These are phyloP conservation scores for Drosophila vallismaia DNA, from an alignment of 2,888 invertebrate genomes.

Conservation along the genomic window DNA sequence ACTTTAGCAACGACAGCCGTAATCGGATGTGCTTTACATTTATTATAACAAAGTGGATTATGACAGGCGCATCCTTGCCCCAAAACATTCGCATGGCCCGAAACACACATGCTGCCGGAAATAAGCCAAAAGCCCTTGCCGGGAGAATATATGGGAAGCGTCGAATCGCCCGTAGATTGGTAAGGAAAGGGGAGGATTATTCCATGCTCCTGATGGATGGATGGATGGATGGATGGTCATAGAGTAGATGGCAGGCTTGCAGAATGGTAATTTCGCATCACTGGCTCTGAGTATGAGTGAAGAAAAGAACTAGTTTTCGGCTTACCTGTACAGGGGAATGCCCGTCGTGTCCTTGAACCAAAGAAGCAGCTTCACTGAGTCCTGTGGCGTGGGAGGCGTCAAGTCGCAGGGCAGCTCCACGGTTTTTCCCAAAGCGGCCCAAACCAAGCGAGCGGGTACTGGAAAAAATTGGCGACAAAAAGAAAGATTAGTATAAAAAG, in stretches of 20 bases:
- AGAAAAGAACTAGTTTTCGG: conserved; percentile 62
- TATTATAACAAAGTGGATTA: conserved; percentile 80
- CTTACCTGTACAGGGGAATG: conserved; percentile 94
- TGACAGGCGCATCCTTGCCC: conserved; percentile 53
- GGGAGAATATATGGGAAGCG: conserved; percentile 20
- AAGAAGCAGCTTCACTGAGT: conserved; percentile 92
- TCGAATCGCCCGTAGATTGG: conserved; percentile 49
- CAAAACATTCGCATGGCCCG: conserved; percentile 20
- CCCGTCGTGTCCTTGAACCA: conserved; percentile 95
- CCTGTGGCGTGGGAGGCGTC: conserved; percentile 88
- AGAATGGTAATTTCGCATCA: conserved; percentile 38
- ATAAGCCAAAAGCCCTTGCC: conserved; percentile 50
- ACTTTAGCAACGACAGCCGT: conserved; percentile 75
- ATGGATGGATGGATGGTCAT: conserved; percentile 59
- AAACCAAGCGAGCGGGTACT: conserved; percentile 88
- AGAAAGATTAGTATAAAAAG: neutral
- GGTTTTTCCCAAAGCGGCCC: conserved; percentile 91
- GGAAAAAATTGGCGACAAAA: conserved; percentile 41
- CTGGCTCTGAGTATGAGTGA: conserved; percentile 23
- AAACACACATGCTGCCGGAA: conserved; percentile 46
- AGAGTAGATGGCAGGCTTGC: conserved; percentile 19
- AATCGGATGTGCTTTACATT: conserved; percentile 81
- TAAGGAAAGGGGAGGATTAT: conserved; percentile 75
- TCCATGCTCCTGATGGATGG: conserved; percentile 74
- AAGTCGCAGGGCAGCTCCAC: conserved; percentile 94